phyloP scores from a whole-genome alignment of 2,797 vertebrate genomes.

The Malacoctenus gilli region DNA sequence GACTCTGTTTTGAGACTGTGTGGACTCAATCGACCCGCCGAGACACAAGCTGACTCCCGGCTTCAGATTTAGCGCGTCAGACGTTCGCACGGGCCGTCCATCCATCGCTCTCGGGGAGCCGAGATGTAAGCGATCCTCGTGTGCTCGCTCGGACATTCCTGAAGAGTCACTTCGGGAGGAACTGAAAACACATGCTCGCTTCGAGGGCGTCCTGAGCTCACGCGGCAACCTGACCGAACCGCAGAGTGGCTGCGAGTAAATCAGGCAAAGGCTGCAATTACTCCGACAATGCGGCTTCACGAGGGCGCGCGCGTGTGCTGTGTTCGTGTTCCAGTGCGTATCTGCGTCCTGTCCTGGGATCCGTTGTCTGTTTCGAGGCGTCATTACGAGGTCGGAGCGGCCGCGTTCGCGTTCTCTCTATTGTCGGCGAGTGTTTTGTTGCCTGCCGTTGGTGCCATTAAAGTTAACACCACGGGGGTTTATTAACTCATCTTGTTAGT shows the following conservation, averaged over 20 bases:
- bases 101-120: no score
- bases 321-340: slow-evolving; percentile 5
- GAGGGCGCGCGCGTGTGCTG: background rate
- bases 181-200: slow-evolving; percentile 4
- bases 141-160: slow-evolving; percentile 36
- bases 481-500: slow-evolving; percentile 66
- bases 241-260: no score
- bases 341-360: slow-evolving; percentile 10
- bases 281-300: slow-evolving; percentile 26
- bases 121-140: slow-evolving; percentile 33
- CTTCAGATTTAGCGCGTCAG: no score
- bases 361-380: slow-evolving; percentile 21
- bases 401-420: slow-evolving; percentile 34
- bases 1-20: no score
- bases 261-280: slow-evolving; percentile 32
- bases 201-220: background rate
- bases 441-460: slow-evolving; percentile 43
- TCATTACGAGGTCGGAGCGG: slow-evolving; percentile 39
- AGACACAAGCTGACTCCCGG: no score
- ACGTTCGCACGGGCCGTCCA: no score
- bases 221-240: slow-evolving; percentile 13
- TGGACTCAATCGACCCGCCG: no score
- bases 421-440: slow-evolving; percentile 42
- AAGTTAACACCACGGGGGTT: slow-evolving; percentile 57
- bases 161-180: slow-evolving; percentile 26